Conservation (phyloP, 2,888 invertebrate genomes). For the Synanthedon andrenaeformis region DNA sequence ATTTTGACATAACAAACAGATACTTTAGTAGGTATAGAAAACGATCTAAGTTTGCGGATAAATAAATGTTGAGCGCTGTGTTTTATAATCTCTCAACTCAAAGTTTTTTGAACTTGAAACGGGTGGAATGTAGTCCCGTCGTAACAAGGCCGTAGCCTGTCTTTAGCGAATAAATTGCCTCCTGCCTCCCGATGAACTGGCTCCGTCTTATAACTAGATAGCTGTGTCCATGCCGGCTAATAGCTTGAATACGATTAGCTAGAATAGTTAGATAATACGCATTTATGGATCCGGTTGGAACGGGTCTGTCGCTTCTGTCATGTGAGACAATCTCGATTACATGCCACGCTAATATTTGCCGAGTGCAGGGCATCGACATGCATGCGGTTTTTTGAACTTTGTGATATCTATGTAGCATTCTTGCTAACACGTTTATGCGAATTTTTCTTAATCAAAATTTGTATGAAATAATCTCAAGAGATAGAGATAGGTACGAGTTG, state of each 20-base stretch:
- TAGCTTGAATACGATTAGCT: slow-evolving; percentile 47
- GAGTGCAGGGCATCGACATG: neutral
- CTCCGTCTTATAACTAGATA: slow-evolving; percentile 20
- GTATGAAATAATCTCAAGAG: too few relatives aligned
- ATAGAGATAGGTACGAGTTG: too few relatives aligned
- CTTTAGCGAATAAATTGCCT: slow-evolving; percentile 60
- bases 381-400: too few relatives aligned
- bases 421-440: too few relatives aligned
- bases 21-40: too few relatives aligned
- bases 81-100: slow-evolving; percentile 36
- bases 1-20: too few relatives aligned
- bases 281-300: slow-evolving; percentile 26
- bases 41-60: neutral
- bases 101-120: slow-evolving; percentile 45
- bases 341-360: neutral
- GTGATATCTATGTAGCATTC: too few relatives aligned
- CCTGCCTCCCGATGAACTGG: slow-evolving; percentile 50
- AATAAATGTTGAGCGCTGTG: slow-evolving; percentile 12
- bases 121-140: slow-evolving; percentile 50
- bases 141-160: slow-evolving; percentile 46
- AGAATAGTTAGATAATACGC: slow-evolving; percentile 38
- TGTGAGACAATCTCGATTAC: neutral
- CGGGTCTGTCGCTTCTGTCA: slow-evolving; percentile 14
- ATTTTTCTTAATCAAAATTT: too few relatives aligned
- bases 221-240: slow-evolving; percentile 32